Evolutionary conservation across 2,113 vertebrate genomes (phyloP).

Genomic region (Acinonyx jubatus): DNA sequence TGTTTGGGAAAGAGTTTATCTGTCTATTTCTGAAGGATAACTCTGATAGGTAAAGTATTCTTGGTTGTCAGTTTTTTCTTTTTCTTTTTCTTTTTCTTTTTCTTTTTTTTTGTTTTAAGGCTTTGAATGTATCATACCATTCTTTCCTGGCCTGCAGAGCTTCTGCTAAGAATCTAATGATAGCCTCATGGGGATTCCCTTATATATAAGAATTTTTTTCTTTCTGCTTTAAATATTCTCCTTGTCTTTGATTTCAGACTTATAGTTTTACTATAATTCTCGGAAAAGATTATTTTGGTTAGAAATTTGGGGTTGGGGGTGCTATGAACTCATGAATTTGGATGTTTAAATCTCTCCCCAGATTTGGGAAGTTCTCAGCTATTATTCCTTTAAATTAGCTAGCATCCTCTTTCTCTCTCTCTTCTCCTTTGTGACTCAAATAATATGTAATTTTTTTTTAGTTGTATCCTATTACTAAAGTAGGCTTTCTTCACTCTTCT

Average conservation of each 20-base stretch:
- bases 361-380: not conserved
- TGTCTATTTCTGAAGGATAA: not conserved
- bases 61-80: not conserved
- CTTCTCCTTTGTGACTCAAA: not conserved
- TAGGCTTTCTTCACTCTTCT: not conserved
- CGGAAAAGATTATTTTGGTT: not conserved
- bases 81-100: not conserved
- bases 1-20: not conserved
- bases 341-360: not conserved
- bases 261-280: not conserved
- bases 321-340: not conserved
- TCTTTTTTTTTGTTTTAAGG: not conserved
- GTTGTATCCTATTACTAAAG: not conserved
- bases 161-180: not conserved
- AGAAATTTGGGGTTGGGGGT: not conserved
- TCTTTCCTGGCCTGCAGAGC: not conserved
- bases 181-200: not conserved
- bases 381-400: not conserved
- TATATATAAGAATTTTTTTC: not conserved
- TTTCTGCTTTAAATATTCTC: not conserved
- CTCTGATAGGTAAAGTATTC: not conserved
- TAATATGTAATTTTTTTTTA: not conserved
- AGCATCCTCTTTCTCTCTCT: not conserved
- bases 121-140: not conserved
- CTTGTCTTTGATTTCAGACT: not conserved